Percentiles rank a stretch among this genome's conserved stretches.
phyloP scores from a whole-genome alignment of 64 coral and sea anemone genomes.

The Platygyra sinensis region DNA sequence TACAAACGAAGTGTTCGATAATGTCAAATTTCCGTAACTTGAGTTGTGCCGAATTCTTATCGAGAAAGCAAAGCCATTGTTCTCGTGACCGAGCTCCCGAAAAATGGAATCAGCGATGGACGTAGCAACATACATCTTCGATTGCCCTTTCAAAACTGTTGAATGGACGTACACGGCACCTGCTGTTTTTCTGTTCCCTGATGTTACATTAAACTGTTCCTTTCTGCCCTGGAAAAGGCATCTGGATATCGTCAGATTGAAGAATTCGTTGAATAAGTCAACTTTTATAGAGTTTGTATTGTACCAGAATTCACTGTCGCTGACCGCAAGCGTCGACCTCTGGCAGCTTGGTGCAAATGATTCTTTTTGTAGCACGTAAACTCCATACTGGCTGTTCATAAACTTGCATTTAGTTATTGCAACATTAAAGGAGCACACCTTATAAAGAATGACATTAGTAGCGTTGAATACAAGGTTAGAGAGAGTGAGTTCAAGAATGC shows the following conservation, averaged over 20 bases:
- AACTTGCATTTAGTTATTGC: not conserved
- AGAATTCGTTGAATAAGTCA: not conserved
- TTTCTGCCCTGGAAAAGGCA: not conserved
- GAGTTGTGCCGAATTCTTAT: not conserved
- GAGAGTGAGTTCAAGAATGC: not conserved
- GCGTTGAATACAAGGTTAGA: slow-evolving; percentile 15
- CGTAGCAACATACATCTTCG: not conserved
- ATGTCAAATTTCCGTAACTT: not conserved
- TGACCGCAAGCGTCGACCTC: not conserved
- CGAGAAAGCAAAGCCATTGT: not conserved
- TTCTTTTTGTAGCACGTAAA: not conserved
- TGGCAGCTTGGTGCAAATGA: not conserved
- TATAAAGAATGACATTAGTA: not conserved
- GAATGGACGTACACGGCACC: not conserved
- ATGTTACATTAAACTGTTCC: not conserved
- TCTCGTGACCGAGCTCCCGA: not conserved
- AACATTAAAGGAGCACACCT: not conserved
- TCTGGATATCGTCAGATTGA: not conserved
- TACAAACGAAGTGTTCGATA: not conserved
- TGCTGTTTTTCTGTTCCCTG: no score
- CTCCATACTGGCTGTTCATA: not conserved
- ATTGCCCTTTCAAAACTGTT: not conserved
- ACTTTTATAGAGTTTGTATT: not conserved
- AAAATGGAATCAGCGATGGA: not conserved
- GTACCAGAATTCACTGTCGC: not conserved